Evolutionary conservation across 2,113 vertebrate species (phyloP).

Genomic region (Bettongia penicillata): DNA sequence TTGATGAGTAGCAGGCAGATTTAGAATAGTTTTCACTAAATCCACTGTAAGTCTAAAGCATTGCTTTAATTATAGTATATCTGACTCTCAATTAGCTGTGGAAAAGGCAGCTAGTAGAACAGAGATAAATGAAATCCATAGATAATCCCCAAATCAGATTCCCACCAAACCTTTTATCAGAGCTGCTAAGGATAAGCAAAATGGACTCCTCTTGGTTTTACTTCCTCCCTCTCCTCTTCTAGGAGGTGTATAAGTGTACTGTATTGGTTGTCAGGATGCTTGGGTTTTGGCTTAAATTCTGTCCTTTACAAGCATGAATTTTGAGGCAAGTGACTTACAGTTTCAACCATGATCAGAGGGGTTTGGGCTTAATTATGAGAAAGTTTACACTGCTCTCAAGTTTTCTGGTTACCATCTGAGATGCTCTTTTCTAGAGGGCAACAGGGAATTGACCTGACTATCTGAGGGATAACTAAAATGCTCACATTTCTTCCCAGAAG

Average conservation of each 20-base stretch:
- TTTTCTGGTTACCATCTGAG: not conserved
- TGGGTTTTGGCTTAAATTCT: not conserved
- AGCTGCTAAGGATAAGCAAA: not conserved
- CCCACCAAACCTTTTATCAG: not conserved
- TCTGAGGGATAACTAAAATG: not conserved
- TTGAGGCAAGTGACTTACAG: not conserved
- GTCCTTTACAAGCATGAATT: not conserved
- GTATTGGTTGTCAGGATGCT: not conserved
- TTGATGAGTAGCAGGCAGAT: not conserved
- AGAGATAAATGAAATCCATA: not conserved
- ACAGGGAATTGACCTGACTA: not conserved
- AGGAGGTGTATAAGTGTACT: not conserved
- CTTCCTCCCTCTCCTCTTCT: not conserved
- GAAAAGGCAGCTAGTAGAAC: not conserved
- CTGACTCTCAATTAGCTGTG: constrained; percentile 8
- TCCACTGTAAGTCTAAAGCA: not conserved
- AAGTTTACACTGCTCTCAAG: not conserved
- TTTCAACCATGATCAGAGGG: not conserved
- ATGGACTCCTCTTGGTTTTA: not conserved
- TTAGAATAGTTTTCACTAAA: constrained; percentile 5
- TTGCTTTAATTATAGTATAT: constrained; percentile 6
- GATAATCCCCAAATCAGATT: constrained; percentile 3
- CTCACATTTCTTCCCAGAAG: not conserved
- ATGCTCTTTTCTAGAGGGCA: not conserved
- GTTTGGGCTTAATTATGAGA: not conserved